phyloP scores from a whole-genome alignment of 2,113 vertebrate species.

The Hyperoodon ampullatus region DNA sequence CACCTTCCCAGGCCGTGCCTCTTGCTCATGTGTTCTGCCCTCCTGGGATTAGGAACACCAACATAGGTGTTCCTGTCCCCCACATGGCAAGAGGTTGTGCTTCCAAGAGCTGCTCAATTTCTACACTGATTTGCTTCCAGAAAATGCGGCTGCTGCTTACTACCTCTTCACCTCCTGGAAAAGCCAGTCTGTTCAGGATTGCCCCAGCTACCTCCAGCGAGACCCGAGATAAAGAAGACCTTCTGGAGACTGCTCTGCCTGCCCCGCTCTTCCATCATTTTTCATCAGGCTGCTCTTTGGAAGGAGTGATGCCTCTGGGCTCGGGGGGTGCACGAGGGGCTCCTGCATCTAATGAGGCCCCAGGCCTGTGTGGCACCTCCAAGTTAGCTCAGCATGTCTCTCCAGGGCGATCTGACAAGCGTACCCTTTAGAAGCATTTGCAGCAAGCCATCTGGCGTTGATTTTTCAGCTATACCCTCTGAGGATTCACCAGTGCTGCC shows the following conservation, averaged over 20 bases:
- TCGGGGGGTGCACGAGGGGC: too few relatives aligned
- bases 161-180: background rate
- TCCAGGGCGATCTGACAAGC: slow-evolving; percentile 59
- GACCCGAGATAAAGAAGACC: background rate
- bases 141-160: background rate
- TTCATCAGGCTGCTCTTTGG: slow-evolving; percentile 9
- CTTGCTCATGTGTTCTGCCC: background rate
- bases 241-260: background rate
- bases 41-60: background rate
- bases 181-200: background rate
- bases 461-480: slow-evolving; percentile 68
- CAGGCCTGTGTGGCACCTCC: background rate
- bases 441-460: slow-evolving; percentile 73
- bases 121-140: slow-evolving; percentile 21
- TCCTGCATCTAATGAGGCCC: background rate
- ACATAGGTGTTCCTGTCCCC: background rate
- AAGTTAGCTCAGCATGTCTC: slow-evolving; percentile 36
- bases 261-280: background rate
- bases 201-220: background rate
- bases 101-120: background rate
- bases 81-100: background rate
- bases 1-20: background rate
- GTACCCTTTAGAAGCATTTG: slow-evolving; percentile 76
- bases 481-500: slow-evolving; percentile 70
- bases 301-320: background rate